Evolutionary conservation across 2,888 invertebrate species (phyloP).

Genomic region (Agrotis clavis): DNA sequence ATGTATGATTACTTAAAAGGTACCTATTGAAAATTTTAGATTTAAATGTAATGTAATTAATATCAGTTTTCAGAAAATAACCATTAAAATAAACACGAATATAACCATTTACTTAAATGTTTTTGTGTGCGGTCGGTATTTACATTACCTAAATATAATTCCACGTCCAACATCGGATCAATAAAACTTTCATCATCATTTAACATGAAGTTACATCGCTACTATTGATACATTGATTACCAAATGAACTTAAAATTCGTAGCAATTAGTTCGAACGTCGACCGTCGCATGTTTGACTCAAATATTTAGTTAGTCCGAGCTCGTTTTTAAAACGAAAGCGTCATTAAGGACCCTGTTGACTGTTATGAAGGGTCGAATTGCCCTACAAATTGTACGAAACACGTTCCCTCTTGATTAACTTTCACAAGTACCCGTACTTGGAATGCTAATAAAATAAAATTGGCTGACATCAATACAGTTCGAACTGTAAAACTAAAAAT

Average conservation of each 20-base stretch:
- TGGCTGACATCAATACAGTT: conserved; percentile 75
- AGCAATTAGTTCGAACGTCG: conserved; percentile 50
- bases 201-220: background rate
- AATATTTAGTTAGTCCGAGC: conserved; percentile 61
- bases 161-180: background rate
- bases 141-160: background rate
- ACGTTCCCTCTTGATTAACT: conserved; percentile 85
- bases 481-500: conserved; percentile 45
- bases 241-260: conserved; percentile 32
- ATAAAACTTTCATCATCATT: conserved; percentile 6
- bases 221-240: conserved; percentile 23
- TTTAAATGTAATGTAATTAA: background rate
- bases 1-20: background rate
- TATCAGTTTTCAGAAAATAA: background rate
- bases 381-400: conserved; percentile 84
- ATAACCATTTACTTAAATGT: background rate
- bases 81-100: background rate
- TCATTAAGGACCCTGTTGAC: conserved; percentile 78
- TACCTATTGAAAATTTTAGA: background rate
- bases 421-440: conserved; percentile 74
- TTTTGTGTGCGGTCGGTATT: background rate
- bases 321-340: conserved; percentile 78
- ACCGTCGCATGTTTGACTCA: conserved; percentile 48
- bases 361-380: conserved; percentile 85
- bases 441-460: conserved; percentile 82